Conservation (phyloP, 37 sponge, comb jelly and placozoan species). For the Hormiphora californensis region DNA sequence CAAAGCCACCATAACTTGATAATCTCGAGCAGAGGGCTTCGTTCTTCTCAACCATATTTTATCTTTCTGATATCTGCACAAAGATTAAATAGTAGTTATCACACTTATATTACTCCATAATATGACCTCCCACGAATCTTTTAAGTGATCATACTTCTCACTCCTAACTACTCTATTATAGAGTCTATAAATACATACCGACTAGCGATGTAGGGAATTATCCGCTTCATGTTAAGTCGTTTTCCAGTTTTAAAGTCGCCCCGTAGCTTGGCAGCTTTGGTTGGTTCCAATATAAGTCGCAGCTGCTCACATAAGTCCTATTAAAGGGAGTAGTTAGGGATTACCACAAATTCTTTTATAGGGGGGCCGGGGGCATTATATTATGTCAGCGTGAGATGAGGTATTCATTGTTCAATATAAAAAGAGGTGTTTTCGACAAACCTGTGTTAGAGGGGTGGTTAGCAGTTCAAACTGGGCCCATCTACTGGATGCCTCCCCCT, state of each 20-base stretch:
- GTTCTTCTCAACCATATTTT: slow-evolving; percentile 88
- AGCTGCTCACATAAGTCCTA: slow-evolving; percentile 81
- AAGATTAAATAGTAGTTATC: too few relatives aligned
- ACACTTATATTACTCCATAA: too few relatives aligned
- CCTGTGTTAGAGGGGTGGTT: background rate
- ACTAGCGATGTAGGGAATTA: slow-evolving; percentile 97
- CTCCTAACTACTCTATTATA: too few relatives aligned
- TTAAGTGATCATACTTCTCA: too few relatives aligned
- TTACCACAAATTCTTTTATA: too few relatives aligned
- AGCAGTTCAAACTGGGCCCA: background rate
- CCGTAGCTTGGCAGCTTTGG: slow-evolving; percentile 78
- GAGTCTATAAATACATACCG: too few relatives aligned
- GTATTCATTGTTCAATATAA: too few relatives aligned
- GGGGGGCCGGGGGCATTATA: too few relatives aligned
- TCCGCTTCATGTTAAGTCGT: slow-evolving; percentile 83
- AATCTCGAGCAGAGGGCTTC: slow-evolving; percentile 77
- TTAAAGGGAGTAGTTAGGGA: too few relatives aligned
- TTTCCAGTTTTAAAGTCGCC: slow-evolving; percentile 94
- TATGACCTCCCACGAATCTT: too few relatives aligned
- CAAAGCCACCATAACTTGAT: slow-evolving; percentile 84
- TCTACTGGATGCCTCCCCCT: background rate
- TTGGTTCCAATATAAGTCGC: slow-evolving; percentile 77
- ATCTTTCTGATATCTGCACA: slow-evolving; percentile 86
- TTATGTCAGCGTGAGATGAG: too few relatives aligned
- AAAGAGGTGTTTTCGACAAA: too few relatives aligned